Evolutionary conservation across 2,113 vertebrate genomes (phyloP).

Genomic region (Oxygymnocypris stewartii): DNA sequence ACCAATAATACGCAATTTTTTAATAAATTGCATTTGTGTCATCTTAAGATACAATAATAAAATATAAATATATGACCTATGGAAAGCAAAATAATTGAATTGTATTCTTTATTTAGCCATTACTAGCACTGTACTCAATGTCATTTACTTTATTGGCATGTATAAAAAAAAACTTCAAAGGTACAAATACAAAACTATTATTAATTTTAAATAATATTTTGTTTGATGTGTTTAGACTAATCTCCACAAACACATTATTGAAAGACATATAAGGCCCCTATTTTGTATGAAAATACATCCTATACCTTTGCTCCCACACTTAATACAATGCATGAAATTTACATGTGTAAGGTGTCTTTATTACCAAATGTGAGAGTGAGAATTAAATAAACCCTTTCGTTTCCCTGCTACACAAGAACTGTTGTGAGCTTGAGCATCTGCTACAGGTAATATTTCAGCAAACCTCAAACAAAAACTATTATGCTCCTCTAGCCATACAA

Average conservation of each 20-base stretch:
- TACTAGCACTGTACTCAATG: too few relatives aligned
- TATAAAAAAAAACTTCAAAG: too few relatives aligned
- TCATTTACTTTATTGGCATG: too few relatives aligned
- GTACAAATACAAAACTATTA: too few relatives aligned
- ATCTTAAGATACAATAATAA: not conserved
- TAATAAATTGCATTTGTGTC: not conserved
- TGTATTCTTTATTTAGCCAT: too few relatives aligned
- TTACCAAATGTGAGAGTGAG: not conserved
- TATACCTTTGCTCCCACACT: not conserved
- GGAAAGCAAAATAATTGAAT: too few relatives aligned
- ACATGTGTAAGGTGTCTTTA: not conserved
- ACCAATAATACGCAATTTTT: too few relatives aligned
- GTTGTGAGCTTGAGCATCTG: not conserved
- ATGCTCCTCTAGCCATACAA: conserved; percentile 17
- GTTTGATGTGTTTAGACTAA: not conserved
- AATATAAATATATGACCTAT: too few relatives aligned
- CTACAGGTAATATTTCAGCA: not conserved
- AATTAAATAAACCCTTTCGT: not conserved
- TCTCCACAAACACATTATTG: not conserved
- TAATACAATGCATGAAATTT: not conserved
- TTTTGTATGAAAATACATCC: not conserved
- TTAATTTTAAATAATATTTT: too few relatives aligned
- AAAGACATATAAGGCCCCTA: not conserved
- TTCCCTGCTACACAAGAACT: conserved; percentile 2
- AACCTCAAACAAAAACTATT: conserved; percentile 23